Evolutionary conservation across 2,888 invertebrate genomes (phyloP), one percentile per base, ranked within the genome.

Genomic region (Melanargia galathea): DNA sequence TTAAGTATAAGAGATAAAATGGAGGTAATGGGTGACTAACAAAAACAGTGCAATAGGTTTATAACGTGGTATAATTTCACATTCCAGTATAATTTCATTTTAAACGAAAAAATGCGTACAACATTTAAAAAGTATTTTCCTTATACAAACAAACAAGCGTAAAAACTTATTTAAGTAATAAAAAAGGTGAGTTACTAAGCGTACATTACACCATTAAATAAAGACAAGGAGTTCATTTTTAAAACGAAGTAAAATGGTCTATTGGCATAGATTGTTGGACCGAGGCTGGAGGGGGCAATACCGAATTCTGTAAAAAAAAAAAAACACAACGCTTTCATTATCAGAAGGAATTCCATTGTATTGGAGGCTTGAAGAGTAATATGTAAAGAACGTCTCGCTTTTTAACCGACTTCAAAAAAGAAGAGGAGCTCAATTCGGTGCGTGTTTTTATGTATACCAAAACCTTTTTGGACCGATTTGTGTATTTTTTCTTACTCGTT

Each of bases 181-280:
- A 30, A 35, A 18, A 40, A 13, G 16, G 49, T 13, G 2, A 26
- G n/a, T 49, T 49, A 26, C n/a, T 22, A 11, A 4, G n/a, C 2
- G 24, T 59, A 49, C 24, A 59, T 55, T 11, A 69, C n/a, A 7
- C 71, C 68, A 38, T 48, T 60, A n/a, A 70, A 70, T 40, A 66
- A 48, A n/a, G 51, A 33, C 6, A 62, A 35, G 0, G 49, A 33
- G 13, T 66, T 52, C 11, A 16, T 46, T 59, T 46, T 68, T 4
- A 69, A 26, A 30, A 48, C 57, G 59, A 67, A 71, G 49, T 65
- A 64, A 66, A 71, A 68, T 22, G 65, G 68, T 22, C 55, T 73
- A 57, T 74, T 72, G 7, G 67, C 26, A 11, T 61, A 35, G 56
- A 79, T 75, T 13, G 48, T 59, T 51, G 63, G 67, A 46, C 48